Percentiles rank a stretch among this genome's conserved stretches.
phyloP scores from a whole-genome alignment of 53 echinoderm and acorn worm species.

The Paracentrotus lividus region DNA sequence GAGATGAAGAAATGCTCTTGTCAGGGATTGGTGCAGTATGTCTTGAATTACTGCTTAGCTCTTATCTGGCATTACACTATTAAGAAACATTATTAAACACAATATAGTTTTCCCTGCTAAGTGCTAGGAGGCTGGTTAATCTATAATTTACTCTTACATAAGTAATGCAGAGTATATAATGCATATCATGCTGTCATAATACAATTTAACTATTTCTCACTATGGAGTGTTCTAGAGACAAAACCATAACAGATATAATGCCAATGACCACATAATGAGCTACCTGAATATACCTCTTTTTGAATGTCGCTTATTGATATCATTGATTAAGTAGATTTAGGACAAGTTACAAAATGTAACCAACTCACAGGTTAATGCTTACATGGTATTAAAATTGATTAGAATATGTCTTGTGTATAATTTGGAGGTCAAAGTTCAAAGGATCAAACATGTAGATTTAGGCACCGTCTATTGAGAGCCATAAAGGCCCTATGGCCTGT shows the following conservation, averaged over 20 bases:
- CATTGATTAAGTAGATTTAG: not conserved
- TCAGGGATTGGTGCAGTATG: conserved; percentile 10
- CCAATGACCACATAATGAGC: not conserved
- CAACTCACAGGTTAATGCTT: not conserved
- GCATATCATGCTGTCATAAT: no score
- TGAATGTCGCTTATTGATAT: not conserved
- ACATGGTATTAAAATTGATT: not conserved
- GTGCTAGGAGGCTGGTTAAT: not conserved
- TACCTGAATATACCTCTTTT: not conserved
- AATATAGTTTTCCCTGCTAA: not conserved
- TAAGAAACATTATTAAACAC: not conserved
- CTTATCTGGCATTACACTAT: not conserved
- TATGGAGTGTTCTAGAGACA: not conserved
- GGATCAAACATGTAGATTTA: not conserved
- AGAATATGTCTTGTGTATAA: not conserved
- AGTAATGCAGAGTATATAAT: not conserved
- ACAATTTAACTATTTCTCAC: not conserved
- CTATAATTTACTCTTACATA: no score
- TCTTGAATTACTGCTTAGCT: conserved; percentile 19
- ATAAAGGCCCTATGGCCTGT: no score
- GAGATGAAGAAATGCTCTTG: not conserved
- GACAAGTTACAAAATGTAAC: not conserved
- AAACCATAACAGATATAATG: not conserved
- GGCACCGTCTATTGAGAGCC: not conserved
- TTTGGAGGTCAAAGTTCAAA: not conserved